Percentiles rank a stretch among this genome's conserved stretches.
Evolutionary conservation across 2,888 invertebrate species (phyloP).

Genomic region (Willowsia nigromaculata): DNA sequence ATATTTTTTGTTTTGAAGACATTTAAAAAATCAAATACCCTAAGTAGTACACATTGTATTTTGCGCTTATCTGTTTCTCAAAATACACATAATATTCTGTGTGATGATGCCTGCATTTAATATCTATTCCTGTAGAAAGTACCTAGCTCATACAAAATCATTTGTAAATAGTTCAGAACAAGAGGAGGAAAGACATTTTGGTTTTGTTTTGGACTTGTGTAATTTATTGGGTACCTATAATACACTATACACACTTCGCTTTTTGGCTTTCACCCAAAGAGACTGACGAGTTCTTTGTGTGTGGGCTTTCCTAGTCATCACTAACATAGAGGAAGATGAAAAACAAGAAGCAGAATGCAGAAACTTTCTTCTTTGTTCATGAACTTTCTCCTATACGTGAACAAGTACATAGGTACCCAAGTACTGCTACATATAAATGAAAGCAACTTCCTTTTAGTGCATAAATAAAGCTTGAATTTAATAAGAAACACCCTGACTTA

Average conservation of each 20-base stretch:
- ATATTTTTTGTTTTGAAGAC: not conserved
- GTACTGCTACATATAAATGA: too few species aligned
- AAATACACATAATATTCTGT: not conserved
- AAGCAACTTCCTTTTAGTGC: not conserved
- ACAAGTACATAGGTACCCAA: not conserved
- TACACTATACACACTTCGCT: not conserved
- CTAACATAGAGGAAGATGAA: not conserved
- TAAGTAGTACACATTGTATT: too few species aligned
- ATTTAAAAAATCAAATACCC: not conserved
- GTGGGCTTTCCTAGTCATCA: not conserved
- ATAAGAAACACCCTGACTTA: not conserved
- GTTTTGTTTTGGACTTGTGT: too few species aligned
- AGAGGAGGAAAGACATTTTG: not conserved
- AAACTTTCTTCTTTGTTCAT: not conserved
- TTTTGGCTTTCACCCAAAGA: slow-evolving; percentile 11
- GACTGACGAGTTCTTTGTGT: not conserved
- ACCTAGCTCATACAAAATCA: too few species aligned
- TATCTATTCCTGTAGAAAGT: not conserved
- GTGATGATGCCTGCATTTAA: not conserved
- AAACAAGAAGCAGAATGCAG: not conserved
- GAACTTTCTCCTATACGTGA: not conserved
- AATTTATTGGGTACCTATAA: too few species aligned
- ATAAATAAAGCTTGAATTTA: not conserved
- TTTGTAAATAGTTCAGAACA: not conserved
- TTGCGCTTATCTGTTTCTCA: too few species aligned